These are phyloP conservation scores for Mellivora capensis DNA, from an alignment of 2,113 vertebrate genomes.

Conservation along the genomic window DNA sequence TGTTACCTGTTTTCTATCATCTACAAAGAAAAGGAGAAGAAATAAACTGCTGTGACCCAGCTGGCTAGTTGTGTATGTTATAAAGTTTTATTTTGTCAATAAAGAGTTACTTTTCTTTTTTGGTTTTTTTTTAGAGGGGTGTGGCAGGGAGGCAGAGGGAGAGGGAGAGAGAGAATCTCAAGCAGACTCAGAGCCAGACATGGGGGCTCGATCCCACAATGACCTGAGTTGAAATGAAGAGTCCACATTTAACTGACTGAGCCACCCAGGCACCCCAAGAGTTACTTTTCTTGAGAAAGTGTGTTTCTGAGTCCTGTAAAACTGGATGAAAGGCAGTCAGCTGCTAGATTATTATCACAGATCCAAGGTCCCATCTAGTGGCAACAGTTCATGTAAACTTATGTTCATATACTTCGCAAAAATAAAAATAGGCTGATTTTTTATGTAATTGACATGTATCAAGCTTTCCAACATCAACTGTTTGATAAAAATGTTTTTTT, in stretches of 20 bases:
- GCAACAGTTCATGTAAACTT: background rate
- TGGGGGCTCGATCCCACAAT: background rate
- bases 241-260: background rate
- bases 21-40: constrained; percentile 11
- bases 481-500: background rate
- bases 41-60: background rate
- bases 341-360: constrained; percentile 15
- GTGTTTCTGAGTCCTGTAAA: background rate
- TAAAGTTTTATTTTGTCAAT: constrained; percentile 49
- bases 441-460: background rate
- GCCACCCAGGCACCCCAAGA: background rate
- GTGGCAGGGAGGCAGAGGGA: background rate
- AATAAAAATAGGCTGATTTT: background rate
- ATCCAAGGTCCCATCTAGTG: background rate
- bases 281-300: constrained; percentile 30
- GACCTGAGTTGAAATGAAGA: background rate
- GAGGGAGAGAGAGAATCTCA: background rate
- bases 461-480: background rate
- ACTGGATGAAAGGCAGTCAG: background rate
- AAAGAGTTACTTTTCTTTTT: constrained; percentile 32
- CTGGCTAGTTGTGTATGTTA: constrained; percentile 17
- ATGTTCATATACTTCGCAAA: background rate
- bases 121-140: background rate
- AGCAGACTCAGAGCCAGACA: background rate
- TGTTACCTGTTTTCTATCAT: constrained; percentile 21